Evolutionary conservation across 1,140 invertebrate genomes (phyloP).

Genomic region (Homarus americanus): DNA sequence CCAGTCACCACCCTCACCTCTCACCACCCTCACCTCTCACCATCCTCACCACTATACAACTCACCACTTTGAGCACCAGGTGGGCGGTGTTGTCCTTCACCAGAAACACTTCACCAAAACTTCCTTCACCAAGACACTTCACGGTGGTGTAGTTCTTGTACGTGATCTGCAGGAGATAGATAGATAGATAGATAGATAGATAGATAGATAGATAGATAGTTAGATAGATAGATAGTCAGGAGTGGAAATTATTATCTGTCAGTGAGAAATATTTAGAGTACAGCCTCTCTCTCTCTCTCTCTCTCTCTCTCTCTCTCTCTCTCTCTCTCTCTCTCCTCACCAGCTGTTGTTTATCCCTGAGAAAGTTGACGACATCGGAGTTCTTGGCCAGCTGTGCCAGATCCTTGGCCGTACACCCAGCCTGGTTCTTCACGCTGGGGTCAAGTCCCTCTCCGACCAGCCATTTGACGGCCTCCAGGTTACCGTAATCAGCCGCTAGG

Average conservation of each 20-base stretch:
- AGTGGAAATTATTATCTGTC: background rate
- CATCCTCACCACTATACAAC: background rate
- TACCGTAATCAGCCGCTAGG: slow-evolving; percentile 14
- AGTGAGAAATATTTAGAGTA: background rate
- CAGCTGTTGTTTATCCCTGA: background rate
- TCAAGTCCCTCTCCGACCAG: background rate
- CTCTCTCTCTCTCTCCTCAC: slow-evolving; percentile 4
- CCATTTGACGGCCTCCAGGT: slow-evolving; percentile 31
- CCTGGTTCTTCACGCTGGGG: background rate
- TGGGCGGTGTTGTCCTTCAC: background rate
- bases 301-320: slow-evolving; percentile 10
- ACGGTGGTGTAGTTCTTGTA: background rate
- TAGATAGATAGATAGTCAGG: no score
- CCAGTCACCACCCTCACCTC: no score
- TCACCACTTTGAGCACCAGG: background rate
- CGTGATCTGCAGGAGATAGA: background rate
- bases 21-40: background rate
- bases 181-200: no score
- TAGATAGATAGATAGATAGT: no score
- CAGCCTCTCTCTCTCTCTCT: slow-evolving; percentile 5
- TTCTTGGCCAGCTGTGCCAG: background rate
- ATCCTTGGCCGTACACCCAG: background rate
- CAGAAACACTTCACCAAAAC: background rate
- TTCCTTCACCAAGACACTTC: background rate
- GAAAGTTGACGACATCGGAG: background rate